Conservation (phyloP, 2,888 invertebrate species). For the Ferrisia virgata region DNA sequence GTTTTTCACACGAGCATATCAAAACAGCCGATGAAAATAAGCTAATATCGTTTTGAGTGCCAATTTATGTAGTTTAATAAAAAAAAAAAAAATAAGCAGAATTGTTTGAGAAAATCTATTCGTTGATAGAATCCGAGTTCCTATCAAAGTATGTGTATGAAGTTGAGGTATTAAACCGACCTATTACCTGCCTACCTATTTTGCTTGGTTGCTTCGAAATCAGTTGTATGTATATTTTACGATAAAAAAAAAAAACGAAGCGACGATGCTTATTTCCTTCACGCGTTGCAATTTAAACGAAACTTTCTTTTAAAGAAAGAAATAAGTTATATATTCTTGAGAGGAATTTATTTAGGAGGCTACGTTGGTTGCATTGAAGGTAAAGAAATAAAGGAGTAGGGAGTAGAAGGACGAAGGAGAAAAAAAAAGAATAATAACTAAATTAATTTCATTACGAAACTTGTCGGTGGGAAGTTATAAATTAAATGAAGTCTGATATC, state of each 20-base stretch:
- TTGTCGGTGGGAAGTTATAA: slow-evolving; percentile 38
- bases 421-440: slow-evolving; percentile 35
- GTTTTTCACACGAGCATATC: background rate
- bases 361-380: background rate
- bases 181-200: too few relatives aligned
- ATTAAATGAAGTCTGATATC: slow-evolving; percentile 38
- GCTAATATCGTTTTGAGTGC: background rate
- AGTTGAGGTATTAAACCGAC: too few relatives aligned
- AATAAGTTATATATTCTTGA: background rate
- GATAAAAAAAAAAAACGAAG: background rate
- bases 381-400: background rate
- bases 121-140: background rate
- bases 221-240: background rate
- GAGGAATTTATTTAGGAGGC: background rate
- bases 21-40: background rate
- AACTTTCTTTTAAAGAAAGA: background rate
- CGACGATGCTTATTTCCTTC: slow-evolving; percentile 1
- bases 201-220: background rate
- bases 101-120: background rate
- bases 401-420: background rate
- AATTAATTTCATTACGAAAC: slow-evolving; percentile 37
- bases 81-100: background rate
- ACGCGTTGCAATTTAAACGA: background rate
- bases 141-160: background rate
- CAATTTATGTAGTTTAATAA: background rate